Base-by-base conservation (phyloP, 2,888 invertebrate genomes). In the Tenthredo amoena region DNA sequence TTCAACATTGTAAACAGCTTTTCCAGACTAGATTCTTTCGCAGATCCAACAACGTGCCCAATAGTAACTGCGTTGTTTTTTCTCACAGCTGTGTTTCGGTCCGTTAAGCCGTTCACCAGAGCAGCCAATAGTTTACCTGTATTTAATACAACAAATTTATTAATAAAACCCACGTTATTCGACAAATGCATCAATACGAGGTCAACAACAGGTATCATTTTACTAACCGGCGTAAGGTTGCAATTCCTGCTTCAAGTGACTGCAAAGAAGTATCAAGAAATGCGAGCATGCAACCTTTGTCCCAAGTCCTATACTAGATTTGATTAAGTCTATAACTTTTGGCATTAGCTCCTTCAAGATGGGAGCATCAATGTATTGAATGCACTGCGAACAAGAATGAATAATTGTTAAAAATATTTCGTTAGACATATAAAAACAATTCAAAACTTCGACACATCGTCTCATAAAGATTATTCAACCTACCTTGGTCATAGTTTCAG, bases 31-130 rank as follows among this genome's bases (percentile, higher is more conserved):
- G 95, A 95, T 87, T 96, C 97, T 94, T 98, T 98, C 55, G 98
- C 98, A 86, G 96, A 95, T 21, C 96, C 96, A 10, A 98, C 96
- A 6, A 99, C 95, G 91, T 98, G 97, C 0, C 99, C 99, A 86
- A 99, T 95, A 26, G 98, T 96, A 85, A 96, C 95, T 0, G 98
- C 97, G 92, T 97, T 98, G 87, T 97, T 96, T 94, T 97, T 98
- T 89, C 98, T 95, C 0, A 98, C 96, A 0, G 97, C 96, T 0
- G 96, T 94, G 91, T 98, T 98, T 86, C 98, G 95, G 93, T 99
- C 98, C 76, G 96, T 96, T 26, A 98, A 94, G 0, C 98, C 98
- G 88, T 96, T 96, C 62, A 98, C 94, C 84, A 98, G 93, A 12
- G 95, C 95, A 34, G 95, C 94, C 88, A 96, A 92, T 74, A 96